Base-by-base conservation (phyloP, 2,888 invertebrate genomes). In the Nymphalis urticae region DNA sequence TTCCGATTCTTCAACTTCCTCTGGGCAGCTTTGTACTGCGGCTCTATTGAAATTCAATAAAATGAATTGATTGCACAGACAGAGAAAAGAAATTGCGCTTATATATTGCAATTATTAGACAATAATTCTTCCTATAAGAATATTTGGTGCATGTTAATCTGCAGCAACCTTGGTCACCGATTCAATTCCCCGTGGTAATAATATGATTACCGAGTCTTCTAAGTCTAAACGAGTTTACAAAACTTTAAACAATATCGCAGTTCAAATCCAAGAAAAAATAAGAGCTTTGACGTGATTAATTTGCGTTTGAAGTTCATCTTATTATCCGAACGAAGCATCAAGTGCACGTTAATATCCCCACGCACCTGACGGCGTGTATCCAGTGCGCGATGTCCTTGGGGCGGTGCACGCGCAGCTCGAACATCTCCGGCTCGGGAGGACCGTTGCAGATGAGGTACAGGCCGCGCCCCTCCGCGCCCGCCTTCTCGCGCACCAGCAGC, bases 391-490 rank as follows among this genome's bases (percentile, higher is more conserved):
- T 97, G 80, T 98, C 98, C 85, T 97, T 97, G 47, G 97, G 97
- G 74, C 96, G 95, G 80, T 97, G 97, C 36, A 96, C 95, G 82
- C 98, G 95, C 64, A 99, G 92, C 84, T 98, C 98, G 84, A 98
- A 98, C 98, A 99, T 98, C 93, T 98, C 98, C 0, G 98, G 98
- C 82, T 97, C 97, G 6, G 95, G 94, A 7, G 97, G 97, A 81
- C 97, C 97, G 76, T 97, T 97, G 75, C 97, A 97, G 78, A 99
- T 98, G 66, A 99, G 94, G 90, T 98, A 98, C 80, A 99, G 95
- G 0, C 98, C 97, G 5, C 97, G 94, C n/a, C 96, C 95, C 80
- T 97, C 97, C 67, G 97, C 96, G 65, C 98, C 98, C 0, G 98
- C 98, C 85, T 98, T 98, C 87, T 98, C 98, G 21, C 98, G 94